Base-by-base conservation (phyloP, 2,888 invertebrate species). In the Bombyx huttoni region DNA sequence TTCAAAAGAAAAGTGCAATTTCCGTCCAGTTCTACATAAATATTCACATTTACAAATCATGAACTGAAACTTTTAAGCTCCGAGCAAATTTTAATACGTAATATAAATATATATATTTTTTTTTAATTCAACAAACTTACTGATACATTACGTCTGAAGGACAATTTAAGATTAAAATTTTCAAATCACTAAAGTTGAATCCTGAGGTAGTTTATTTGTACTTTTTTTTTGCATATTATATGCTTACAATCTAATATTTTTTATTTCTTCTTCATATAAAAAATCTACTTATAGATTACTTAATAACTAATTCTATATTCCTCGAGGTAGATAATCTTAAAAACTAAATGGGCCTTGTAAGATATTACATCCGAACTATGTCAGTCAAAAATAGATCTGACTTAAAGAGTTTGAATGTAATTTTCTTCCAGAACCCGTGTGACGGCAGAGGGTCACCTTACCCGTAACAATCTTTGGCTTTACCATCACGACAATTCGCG, bases 401-500 rank as follows among this genome's bases (percentile, higher is more conserved):
- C 57, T 57, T 48, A 48, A n/a, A 50, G 52, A 52, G 52, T 52
- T 54, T 53, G 65, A 75, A 79, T 72, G 77, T 75, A 71, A 60
- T 58, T 58, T 63, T 63, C 60, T 73, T 65, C 73, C 78, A 62
- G 57, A 73, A 75, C 73, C 78, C 64, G 65, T 86, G 88, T 88
- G 88, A 88, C 88, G 88, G 88, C 87, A 85, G 84, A 86, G 88
- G 88, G 88, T 86, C 88, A 88, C 88, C 88, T 75, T 88, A 88
- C 88, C 88, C 88, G 88, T 88, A 88, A 82, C 78, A 85, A 86
- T 88, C 88, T 88, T 88, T 88, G 88, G 88, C 87, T 88, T 88
- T 81, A 88, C 88, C 88, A 88, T 88, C 88, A 88, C 88, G 88
- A 88, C 77, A 82, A 73, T 67, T 88, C 87, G 87, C 87, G 87